Evolutionary conservation across 2,888 invertebrate genomes (phyloP).

Genomic region (Acrobasis suavella): DNA sequence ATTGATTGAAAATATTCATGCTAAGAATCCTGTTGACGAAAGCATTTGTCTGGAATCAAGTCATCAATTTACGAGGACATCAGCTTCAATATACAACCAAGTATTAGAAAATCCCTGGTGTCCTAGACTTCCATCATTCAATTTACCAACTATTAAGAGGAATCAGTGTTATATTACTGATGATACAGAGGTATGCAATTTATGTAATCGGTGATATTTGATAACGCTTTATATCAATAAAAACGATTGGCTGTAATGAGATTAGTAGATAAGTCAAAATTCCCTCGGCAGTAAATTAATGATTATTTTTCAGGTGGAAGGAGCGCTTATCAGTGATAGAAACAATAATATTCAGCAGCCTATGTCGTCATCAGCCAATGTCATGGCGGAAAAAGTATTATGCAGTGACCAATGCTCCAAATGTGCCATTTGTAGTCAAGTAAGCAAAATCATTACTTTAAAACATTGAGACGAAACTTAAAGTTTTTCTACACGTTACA

Average conservation of each 20-base stretch:
- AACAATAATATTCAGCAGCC: slow-evolving; percentile 53
- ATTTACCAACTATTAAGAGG: slow-evolving; percentile 62
- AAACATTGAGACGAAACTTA: no score
- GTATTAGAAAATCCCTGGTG: slow-evolving; percentile 83
- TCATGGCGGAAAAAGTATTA: slow-evolving; percentile 24
- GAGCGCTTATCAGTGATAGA: slow-evolving; percentile 42
- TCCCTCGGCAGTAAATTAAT: neutral
- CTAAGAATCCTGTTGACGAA: neutral
- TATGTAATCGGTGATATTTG: neutral
- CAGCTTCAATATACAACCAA: slow-evolving; percentile 70
- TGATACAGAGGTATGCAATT: slow-evolving; percentile 39
- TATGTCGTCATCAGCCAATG: slow-evolving; percentile 17
- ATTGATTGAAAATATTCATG: neutral
- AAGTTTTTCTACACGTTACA: no score
- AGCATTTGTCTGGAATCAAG: neutral
- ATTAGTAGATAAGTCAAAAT: neutral
- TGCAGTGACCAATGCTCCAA: slow-evolving; percentile 42
- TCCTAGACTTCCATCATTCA: slow-evolving; percentile 63
- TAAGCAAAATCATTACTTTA: slow-evolving; percentile 30
- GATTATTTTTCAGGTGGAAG: slow-evolving; percentile 40
- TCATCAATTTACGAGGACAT: slow-evolving; percentile 24
- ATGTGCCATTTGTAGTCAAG: slow-evolving; percentile 57
- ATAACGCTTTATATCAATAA: neutral
- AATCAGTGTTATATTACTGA: slow-evolving; percentile 19
- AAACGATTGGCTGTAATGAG: neutral